These are phyloP conservation scores for Perca fluviatilis DNA, from an alignment of 2,113 vertebrate species.

Conservation along the genomic window DNA sequence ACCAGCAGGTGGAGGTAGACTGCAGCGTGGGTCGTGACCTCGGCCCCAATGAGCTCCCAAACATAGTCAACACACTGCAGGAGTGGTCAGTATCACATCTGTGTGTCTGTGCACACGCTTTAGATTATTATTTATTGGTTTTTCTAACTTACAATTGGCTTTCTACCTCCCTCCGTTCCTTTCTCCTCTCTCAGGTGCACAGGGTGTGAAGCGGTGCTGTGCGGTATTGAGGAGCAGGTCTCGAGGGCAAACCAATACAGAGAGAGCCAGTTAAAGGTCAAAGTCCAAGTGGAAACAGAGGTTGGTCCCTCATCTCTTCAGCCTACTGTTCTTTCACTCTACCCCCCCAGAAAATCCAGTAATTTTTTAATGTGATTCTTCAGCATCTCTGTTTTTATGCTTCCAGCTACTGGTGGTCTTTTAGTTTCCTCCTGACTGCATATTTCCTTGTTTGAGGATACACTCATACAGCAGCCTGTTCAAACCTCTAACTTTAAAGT, in stretches of 20 bases:
- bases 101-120: conserved; percentile 8
- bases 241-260: conserved; percentile 95
- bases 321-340: not conserved
- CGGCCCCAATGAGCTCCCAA: conserved; percentile 94
- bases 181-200: conserved; percentile 88
- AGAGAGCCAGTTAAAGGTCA: conserved; percentile 95
- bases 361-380: conserved; percentile 32
- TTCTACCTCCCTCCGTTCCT: not conserved
- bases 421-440: conserved; percentile 33
- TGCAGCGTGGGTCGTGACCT: conserved; percentile 97
- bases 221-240: conserved; percentile 96
- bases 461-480: not conserved
- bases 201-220: conserved; percentile 94
- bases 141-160: not conserved
- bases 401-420: conserved; percentile 54
- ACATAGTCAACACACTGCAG: conserved; percentile 95
- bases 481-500: conserved; percentile 3
- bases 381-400: conserved; percentile 6
- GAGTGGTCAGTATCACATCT: conserved; percentile 89
- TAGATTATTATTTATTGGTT: conserved; percentile 24
- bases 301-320: conserved; percentile 79
- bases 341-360: conserved; percentile 10
- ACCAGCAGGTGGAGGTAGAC: conserved; percentile 97
- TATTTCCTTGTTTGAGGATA: conserved; percentile 12
- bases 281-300: conserved; percentile 98